Evolutionary conservation across 2,113 vertebrate genomes (phyloP).

Genomic region (Gadus chalcogrammus): DNA sequence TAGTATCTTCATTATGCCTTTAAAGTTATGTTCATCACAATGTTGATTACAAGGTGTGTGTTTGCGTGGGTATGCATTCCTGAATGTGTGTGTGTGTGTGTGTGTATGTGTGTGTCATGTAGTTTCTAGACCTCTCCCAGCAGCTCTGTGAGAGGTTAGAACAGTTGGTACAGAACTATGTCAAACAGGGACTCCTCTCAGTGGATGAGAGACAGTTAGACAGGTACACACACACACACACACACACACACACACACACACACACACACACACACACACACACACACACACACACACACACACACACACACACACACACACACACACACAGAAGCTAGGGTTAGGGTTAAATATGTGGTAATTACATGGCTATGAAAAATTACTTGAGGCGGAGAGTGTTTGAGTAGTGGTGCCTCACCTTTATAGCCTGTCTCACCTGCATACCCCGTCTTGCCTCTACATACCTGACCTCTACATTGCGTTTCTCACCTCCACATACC

Average conservation of each 20-base stretch:
- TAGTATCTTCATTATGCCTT: neutral
- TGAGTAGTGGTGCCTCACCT: too few species aligned
- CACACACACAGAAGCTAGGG: too few species aligned
- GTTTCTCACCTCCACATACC: slow-evolving; percentile 73
- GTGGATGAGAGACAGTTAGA: slow-evolving; percentile 73
- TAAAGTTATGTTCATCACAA: neutral
- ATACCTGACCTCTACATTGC: neutral
- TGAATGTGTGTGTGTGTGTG: slow-evolving; percentile 11
- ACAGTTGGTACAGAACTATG: slow-evolving; percentile 76
- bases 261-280: neutral
- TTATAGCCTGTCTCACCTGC: neutral
- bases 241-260: slow-evolving; percentile 2
- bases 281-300: too few species aligned
- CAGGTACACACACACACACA: slow-evolving; percentile 59
- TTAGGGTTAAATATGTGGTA: too few species aligned
- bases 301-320: too few species aligned
- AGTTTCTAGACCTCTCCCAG: slow-evolving; percentile 82
- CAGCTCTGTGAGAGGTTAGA: slow-evolving; percentile 77
- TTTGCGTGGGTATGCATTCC: too few species aligned
- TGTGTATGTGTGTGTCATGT: slow-evolving; percentile 15
- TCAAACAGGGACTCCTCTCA: slow-evolving; percentile 65
- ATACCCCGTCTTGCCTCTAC: neutral
- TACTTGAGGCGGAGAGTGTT: too few species aligned
- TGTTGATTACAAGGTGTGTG: too few species aligned
- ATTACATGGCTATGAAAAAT: too few species aligned